Percentiles rank a stretch among this genome's conserved stretches.
Evolutionary conservation across 2,113 vertebrate genomes (phyloP).

Genomic region (Coracopsis vasa): DNA sequence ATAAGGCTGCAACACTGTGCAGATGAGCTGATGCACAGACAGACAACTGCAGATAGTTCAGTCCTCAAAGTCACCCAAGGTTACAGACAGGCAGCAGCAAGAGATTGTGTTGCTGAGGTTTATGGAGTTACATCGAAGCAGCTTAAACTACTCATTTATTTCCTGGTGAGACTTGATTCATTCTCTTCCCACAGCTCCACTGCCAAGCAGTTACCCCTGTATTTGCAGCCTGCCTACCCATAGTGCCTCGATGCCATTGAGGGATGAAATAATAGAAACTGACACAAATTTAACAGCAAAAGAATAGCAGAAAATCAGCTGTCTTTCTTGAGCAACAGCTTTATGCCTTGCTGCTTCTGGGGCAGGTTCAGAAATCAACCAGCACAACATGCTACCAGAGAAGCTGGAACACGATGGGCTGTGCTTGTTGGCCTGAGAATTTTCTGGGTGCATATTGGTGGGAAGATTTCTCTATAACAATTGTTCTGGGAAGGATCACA

Average conservation of each 20-base stretch:
- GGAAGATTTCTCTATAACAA: not conserved
- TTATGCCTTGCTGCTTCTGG: not conserved
- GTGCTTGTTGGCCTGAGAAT: not conserved
- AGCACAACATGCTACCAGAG: not conserved
- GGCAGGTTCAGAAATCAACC: not conserved
- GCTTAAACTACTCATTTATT: conserved; percentile 18
- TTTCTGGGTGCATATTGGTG: too few relatives aligned
- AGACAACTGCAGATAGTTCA: not conserved
- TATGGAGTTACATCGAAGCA: not conserved
- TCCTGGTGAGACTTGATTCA: not conserved
- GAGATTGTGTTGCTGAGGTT: not conserved
- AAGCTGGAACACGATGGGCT: not conserved
- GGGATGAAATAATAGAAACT: not conserved
- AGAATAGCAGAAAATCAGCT: not conserved
- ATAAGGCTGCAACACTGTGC: not conserved
- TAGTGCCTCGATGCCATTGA: not conserved
- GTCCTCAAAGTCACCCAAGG: conserved; percentile 23
- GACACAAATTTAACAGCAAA: not conserved
- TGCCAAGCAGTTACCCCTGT: not conserved
- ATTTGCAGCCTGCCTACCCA: not conserved
- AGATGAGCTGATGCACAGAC: not conserved
- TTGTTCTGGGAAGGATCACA: not conserved
- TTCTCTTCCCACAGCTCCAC: not conserved
- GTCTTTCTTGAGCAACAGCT: not conserved
- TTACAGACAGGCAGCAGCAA: not conserved